A percentile compares a stretch with the other conserved stretches of the same genome.
These are phyloP conservation scores for Tamandua tetradactyla DNA, from an alignment of 2,797 vertebrate species.

Conservation along the genomic window DNA sequence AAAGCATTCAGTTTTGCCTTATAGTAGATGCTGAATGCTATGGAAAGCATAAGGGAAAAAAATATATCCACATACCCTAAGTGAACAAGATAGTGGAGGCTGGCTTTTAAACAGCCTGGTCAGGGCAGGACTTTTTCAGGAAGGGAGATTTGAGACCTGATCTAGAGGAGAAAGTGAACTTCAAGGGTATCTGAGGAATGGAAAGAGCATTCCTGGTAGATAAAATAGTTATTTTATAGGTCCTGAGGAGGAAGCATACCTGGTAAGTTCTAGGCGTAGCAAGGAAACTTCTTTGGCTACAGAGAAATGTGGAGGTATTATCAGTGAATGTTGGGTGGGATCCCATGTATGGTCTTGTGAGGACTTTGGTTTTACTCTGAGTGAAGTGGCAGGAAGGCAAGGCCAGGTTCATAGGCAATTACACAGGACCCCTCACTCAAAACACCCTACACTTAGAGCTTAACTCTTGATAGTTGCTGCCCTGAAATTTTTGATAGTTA, in stretches of 20 bases:
- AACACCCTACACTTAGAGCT: background rate
- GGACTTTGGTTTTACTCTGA: background rate
- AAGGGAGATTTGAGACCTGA: background rate
- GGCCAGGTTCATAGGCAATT: background rate
- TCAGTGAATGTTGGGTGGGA: background rate
- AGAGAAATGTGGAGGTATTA: background rate
- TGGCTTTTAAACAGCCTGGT: background rate
- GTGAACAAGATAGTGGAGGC: background rate
- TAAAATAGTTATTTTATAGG: rapidly evolving
- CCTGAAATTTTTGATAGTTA: background rate
- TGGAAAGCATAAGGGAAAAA: background rate
- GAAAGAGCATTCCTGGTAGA: background rate
- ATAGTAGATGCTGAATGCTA: background rate
- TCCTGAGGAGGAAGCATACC: background rate
- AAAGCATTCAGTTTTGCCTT: background rate
- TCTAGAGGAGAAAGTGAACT: background rate
- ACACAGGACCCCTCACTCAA: background rate
- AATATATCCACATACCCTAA: background rate
- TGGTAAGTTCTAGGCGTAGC: background rate
- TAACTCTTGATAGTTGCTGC: background rate
- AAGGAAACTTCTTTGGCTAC: too few relatives aligned
- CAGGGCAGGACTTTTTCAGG: background rate
- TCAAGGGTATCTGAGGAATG: background rate
- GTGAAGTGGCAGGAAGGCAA: background rate
- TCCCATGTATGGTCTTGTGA: background rate